Evolutionary conservation across 2,113 vertebrate species (phyloP).

Genomic region (Gasterosteus aculeatus): DNA sequence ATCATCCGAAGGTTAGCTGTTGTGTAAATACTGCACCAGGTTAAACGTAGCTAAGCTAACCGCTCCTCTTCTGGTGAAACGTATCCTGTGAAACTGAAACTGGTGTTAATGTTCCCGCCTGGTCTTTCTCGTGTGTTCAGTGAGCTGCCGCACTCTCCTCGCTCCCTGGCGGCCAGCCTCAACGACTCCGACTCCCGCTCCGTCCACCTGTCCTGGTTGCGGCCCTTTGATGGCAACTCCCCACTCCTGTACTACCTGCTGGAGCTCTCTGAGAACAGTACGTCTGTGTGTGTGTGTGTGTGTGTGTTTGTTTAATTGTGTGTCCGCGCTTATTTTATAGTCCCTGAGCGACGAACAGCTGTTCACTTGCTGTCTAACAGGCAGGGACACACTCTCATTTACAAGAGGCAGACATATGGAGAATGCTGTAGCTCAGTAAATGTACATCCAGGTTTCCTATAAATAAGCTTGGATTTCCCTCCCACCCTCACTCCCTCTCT

Average conservation of each 20-base stretch:
- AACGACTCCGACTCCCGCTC: conserved; percentile 85
- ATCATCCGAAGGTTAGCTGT: no score
- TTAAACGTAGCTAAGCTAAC: background rate
- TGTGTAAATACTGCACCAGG: no score
- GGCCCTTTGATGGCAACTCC: conserved; percentile 95
- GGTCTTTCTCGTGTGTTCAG: conserved; percentile 67
- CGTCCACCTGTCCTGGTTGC: conserved; percentile 91
- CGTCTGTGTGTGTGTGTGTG: conserved; percentile 42
- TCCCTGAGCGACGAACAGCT: conserved; percentile 61
- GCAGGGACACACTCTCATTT: conserved; percentile 61
- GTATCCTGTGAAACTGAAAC: background rate
- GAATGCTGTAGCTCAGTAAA: conserved; percentile 51
- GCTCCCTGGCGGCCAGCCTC: conserved; percentile 88
- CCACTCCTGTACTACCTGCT: conserved; percentile 91
- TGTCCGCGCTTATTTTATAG: conserved; percentile 45
- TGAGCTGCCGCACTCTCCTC: conserved; percentile 93
- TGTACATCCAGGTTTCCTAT: conserved; percentile 54
- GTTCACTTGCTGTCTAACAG: conserved; percentile 58
- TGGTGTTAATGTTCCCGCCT: background rate
- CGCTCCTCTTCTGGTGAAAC: background rate
- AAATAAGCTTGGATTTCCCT: conserved; percentile 48
- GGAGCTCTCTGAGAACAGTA: conserved; percentile 97
- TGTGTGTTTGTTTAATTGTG: conserved; percentile 13
- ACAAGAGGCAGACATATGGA: conserved; percentile 65
- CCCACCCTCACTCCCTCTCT: background rate